Evolutionary conservation across 2,888 invertebrate genomes (phyloP).

Genomic region (Polydrusus tereticollis): DNA sequence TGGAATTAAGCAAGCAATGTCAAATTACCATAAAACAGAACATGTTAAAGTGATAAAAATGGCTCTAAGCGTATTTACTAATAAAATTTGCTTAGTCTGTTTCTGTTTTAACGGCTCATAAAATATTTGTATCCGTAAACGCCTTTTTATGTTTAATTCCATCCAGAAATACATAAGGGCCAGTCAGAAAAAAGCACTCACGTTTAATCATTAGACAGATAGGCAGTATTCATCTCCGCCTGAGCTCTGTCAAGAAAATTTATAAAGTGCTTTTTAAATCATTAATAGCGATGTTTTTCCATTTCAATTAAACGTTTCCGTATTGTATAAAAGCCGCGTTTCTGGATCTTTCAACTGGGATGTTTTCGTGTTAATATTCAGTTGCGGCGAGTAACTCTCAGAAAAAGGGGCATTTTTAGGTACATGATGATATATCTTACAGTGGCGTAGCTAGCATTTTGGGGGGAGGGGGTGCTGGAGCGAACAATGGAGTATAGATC

Average conservation of each 20-base stretch:
- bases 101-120: neutral
- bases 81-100: neutral
- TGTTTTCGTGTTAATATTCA: neutral
- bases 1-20: too few species aligned
- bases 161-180: neutral
- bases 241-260: conserved; percentile 18
- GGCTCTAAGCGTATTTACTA: neutral
- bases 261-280: conserved; percentile 35
- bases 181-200: neutral
- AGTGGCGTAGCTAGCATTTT: too few species aligned
- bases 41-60: too few species aligned
- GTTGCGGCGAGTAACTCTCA: neutral
- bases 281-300: conserved; percentile 33
- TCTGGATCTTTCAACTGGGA: neutral
- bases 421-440: too few species aligned
- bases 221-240: conserved; percentile 4
- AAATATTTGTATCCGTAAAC: neutral
- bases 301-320: conserved; percentile 15
- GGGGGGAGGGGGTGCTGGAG: too few species aligned
- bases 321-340: neutral
- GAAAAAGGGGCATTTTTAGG: neutral
- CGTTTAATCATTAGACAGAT: neutral
- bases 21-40: too few species aligned
- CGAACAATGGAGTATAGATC: too few species aligned
- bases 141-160: neutral